phyloP scores from a whole-genome alignment of 2,888 invertebrate genomes.

The Drosophila birchii region DNA sequence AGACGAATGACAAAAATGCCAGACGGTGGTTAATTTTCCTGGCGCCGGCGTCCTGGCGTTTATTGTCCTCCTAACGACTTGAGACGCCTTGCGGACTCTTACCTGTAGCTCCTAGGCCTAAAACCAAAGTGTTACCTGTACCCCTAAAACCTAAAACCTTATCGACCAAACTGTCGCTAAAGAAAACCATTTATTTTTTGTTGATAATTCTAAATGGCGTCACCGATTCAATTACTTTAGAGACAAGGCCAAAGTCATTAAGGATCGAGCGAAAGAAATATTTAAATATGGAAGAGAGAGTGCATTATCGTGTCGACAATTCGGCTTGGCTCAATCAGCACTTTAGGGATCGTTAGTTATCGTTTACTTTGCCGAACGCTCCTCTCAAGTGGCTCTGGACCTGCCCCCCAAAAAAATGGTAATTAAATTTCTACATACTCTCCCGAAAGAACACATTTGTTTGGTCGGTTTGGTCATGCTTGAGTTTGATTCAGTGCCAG shows the following conservation, averaged over 20 bases:
- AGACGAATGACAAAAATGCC: slow-evolving; percentile 40
- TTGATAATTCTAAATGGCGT: slow-evolving; percentile 40
- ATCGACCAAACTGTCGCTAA: slow-evolving; percentile 32
- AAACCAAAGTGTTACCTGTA: slow-evolving; percentile 55
- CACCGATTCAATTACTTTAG: slow-evolving; percentile 36
- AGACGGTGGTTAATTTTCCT: slow-evolving; percentile 57
- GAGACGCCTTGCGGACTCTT: slow-evolving; percentile 38
- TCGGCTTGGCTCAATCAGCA: slow-evolving; percentile 44
- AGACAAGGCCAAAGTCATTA: slow-evolving; percentile 37
- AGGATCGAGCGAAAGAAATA: slow-evolving; percentile 3
- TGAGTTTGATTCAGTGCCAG: slow-evolving; percentile 32
- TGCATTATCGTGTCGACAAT: slow-evolving; percentile 51
- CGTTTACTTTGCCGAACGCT: slow-evolving; percentile 21
- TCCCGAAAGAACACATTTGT: slow-evolving; percentile 32
- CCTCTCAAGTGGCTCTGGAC: slow-evolving; percentile 22
- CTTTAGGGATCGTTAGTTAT: slow-evolving; percentile 55
- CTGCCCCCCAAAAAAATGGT: slow-evolving; percentile 14
- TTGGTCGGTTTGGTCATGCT: slow-evolving; percentile 48
- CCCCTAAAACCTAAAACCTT: slow-evolving; percentile 24
- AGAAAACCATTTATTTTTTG: slow-evolving; percentile 35
- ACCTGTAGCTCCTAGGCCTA: slow-evolving; percentile 50
- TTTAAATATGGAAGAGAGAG: slow-evolving; percentile 23
- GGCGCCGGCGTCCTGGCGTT: slow-evolving; percentile 78
- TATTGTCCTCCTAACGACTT: slow-evolving; percentile 47
- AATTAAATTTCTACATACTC: slow-evolving; percentile 17